Base-by-base conservation (phyloP, 2,113 vertebrate genomes). In the Epinephelus cyanopodus region DNA sequence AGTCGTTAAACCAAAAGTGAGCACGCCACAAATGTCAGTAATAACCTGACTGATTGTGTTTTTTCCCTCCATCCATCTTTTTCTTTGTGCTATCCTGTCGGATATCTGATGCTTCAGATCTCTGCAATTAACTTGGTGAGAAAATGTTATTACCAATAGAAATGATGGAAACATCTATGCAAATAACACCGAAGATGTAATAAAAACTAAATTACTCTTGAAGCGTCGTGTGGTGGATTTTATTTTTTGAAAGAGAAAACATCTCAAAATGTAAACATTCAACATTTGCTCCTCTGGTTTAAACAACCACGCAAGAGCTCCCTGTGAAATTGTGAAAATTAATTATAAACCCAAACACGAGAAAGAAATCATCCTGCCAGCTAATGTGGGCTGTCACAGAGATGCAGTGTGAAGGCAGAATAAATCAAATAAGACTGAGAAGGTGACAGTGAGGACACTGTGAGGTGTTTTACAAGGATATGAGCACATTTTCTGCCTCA, bases 381-480 rank as follows among this genome's bases (percentile, higher is more conserved):
- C 65, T 83, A 74, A 74, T 69, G 47, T 77, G 23, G 47, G 58
- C 33, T 33, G 69, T 76, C 74, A 78, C 39, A 25, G 29, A 18
- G 64, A 79, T 11, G 15, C 66, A 50, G 48, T 29, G n/a, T 37
- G 25, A 66, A 63, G 68, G 47, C 21, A 56, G 53, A 84, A 53
- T 82, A 74, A 81, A 89, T 90, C 37, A 79, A 84, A 80, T n/a
- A 23, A 57, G 84, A 75, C 60, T 21, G 62, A 76, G 80, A 86
- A 86, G 87, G 89, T 84, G 83, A 88, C 21, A 68, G 67, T 17
- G 61, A 86, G 90, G 91, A 91, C 78, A 79, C 71, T 29, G 23
- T 52, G 76, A 76, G 81, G 70, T 72, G 61, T 88, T 89, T 93
- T 79, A 89, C 85, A 90, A 64, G 69, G 37, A 85, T 72, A 76